Percentiles rank a stretch among this genome's conserved stretches.
Evolutionary conservation across 2,797 vertebrate genomes (phyloP).

Genomic region (Gambelia wislizenii): DNA sequence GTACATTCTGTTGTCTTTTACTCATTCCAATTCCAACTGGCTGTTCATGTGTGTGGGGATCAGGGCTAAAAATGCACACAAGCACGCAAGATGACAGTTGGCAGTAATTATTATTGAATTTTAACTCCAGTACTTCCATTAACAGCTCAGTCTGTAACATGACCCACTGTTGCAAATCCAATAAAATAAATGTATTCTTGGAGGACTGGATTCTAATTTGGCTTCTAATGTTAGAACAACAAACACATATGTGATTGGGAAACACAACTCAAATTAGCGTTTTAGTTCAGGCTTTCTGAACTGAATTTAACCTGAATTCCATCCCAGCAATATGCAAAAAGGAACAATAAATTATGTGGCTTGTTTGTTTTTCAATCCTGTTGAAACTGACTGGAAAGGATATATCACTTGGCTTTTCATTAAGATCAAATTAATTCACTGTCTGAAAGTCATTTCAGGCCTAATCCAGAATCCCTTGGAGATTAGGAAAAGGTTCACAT

Average conservation of each 20-base stretch:
- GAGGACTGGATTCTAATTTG: constrained; percentile 33
- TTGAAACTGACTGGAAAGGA: constrained; percentile 30
- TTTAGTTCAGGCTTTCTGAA: constrained; percentile 40
- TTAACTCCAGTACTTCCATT: constrained; percentile 72
- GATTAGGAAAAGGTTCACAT: not conserved
- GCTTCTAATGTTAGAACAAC: constrained; percentile 60
- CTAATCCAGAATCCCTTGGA: constrained; percentile 61
- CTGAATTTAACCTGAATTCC: constrained; percentile 40
- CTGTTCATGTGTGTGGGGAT: constrained; percentile 44
- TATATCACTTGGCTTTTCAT: constrained; percentile 22
- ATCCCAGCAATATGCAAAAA: constrained; percentile 41
- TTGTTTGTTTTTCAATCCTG: constrained; percentile 41
- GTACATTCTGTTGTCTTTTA: not conserved
- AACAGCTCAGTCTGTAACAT: constrained; percentile 30
- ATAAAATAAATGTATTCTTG: constrained; percentile 9
- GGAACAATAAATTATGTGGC: constrained; percentile 39
- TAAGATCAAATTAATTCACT: constrained; percentile 58
- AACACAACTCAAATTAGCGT: constrained; percentile 54
- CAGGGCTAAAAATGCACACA: not conserved
- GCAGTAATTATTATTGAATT: constrained; percentile 67
- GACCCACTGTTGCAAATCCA: not conserved
- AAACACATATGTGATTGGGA: constrained; percentile 58
- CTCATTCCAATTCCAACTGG: constrained; percentile 25
- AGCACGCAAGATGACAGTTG: constrained; percentile 49
- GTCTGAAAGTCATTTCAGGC: constrained; percentile 31